A percentile compares a stretch with the other conserved stretches of the same genome.
phyloP scores from a whole-genome alignment of 2,113 vertebrate species.

The Scortum barcoo region DNA sequence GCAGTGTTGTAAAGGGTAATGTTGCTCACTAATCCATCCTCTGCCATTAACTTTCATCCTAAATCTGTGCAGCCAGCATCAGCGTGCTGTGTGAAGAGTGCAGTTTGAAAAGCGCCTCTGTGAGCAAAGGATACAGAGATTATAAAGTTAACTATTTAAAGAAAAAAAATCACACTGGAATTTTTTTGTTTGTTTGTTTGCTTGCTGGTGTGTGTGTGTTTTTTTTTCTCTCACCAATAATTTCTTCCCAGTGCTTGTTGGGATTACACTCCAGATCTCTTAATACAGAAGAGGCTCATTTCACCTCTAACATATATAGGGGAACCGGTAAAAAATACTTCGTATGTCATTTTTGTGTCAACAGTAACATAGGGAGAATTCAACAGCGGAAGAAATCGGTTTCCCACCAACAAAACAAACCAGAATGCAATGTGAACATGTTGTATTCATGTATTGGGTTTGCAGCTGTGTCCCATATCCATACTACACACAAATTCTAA shows the following conservation, averaged over 20 bases:
- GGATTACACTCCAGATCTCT: neutral
- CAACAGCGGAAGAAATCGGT: neutral
- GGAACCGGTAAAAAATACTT: neutral
- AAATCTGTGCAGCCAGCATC: neutral
- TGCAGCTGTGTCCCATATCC: neutral
- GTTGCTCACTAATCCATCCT: neutral
- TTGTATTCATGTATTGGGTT: too few species aligned
- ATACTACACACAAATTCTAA: neutral
- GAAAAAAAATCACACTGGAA: neutral
- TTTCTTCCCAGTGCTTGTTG: neutral
- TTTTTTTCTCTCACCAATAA: neutral
- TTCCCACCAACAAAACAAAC: neutral
- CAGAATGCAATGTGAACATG: neutral
- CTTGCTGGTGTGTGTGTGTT: too few species aligned
- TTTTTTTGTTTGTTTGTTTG: neutral
- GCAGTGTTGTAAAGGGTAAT: constrained; percentile 41
- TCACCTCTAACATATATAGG: neutral
- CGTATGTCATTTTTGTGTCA: neutral
- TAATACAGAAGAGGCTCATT: neutral
- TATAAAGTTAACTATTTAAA: neutral
- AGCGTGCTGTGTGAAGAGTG: constrained; percentile 10
- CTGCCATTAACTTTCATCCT: neutral
- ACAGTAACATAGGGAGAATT: neutral
- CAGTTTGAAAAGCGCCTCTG: neutral
- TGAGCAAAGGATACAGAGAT: too few species aligned